phyloP scores from a whole-genome alignment of 2,888 invertebrate genomes.

The Lapara coniferarum region DNA sequence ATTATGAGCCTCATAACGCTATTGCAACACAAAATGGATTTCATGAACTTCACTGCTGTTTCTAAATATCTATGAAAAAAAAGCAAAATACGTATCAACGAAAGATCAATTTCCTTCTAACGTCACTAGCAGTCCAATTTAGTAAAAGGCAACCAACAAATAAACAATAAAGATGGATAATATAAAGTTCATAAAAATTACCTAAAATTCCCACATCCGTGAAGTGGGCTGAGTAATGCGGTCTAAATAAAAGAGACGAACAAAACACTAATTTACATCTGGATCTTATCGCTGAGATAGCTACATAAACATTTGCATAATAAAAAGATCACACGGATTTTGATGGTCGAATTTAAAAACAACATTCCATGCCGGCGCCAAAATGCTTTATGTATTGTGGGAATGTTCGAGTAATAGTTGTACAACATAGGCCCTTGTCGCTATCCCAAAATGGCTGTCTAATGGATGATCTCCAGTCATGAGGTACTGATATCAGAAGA shows the following conservation, averaged over 20 bases:
- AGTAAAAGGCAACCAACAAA: background rate
- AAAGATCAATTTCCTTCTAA: too few species aligned
- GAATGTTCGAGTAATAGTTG: background rate
- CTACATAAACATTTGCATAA: constrained; percentile 14
- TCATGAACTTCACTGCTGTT: too few species aligned
- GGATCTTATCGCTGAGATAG: constrained; percentile 3
- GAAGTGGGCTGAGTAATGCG: background rate
- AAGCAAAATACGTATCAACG: too few species aligned
- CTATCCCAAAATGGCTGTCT: too few species aligned
- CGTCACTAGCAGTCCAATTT: background rate
- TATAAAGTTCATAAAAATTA: background rate
- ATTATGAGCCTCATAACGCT: too few species aligned
- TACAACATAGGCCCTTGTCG: background rate
- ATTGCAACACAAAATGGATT: too few species aligned
- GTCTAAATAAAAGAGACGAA: background rate
- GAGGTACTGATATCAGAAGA: too few species aligned
- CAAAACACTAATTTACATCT: constrained; percentile 19
- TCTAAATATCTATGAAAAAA: too few species aligned
- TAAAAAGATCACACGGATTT: constrained; percentile 5
- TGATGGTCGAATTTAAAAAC: constrained; percentile 2
- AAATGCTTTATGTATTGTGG: constrained; percentile 13
- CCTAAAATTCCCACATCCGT: constrained; percentile 8
- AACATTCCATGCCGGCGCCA: constrained; percentile 18
- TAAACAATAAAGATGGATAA: background rate
- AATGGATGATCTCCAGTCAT: too few species aligned